A percentile compares a stretch with the other conserved stretches of the same genome.
These are phyloP conservation scores for Cyclura pinguis DNA, from an alignment of 2,797 vertebrate genomes.

Conservation along the genomic window DNA sequence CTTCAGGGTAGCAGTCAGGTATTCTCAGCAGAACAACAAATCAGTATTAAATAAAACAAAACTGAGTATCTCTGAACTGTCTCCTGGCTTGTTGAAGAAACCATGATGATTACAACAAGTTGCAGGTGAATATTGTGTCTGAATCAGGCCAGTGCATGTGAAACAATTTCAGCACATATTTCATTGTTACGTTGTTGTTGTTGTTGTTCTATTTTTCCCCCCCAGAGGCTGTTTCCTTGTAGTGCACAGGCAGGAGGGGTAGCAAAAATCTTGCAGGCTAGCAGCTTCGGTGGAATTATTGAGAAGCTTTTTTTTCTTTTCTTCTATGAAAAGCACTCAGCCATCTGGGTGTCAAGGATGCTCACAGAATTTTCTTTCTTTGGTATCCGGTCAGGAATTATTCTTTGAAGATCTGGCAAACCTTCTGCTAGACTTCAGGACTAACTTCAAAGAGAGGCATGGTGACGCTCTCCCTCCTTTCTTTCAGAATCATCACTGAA, in stretches of 20 bases:
- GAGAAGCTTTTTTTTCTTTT: no score
- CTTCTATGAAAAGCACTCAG: not conserved
- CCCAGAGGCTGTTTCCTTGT: not conserved
- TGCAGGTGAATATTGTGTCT: not conserved
- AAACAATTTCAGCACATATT: not conserved
- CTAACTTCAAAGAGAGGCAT: not conserved
- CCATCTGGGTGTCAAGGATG: not conserved
- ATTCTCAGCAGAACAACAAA: not conserved
- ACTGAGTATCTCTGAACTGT: not conserved
- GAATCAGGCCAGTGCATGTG: not conserved
- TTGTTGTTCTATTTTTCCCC: not conserved
- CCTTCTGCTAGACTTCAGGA: not conserved
- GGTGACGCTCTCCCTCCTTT: not conserved
- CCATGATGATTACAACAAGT: not conserved
- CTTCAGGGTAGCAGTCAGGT: not conserved
- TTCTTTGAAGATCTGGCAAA: conserved; percentile 1
- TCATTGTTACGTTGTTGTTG: not conserved
- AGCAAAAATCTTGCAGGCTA: not conserved
- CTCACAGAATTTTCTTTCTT: not conserved
- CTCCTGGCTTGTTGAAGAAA: not conserved
- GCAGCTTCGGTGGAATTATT: not conserved
- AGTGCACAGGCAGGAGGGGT: not conserved
- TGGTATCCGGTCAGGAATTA: not conserved
- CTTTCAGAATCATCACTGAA: not conserved
- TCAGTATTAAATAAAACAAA: not conserved